Evolutionary conservation across 2,797 vertebrate genomes (phyloP), one percentile per base, ranked within the genome.

Genomic region (Nothura maculosa): DNA sequence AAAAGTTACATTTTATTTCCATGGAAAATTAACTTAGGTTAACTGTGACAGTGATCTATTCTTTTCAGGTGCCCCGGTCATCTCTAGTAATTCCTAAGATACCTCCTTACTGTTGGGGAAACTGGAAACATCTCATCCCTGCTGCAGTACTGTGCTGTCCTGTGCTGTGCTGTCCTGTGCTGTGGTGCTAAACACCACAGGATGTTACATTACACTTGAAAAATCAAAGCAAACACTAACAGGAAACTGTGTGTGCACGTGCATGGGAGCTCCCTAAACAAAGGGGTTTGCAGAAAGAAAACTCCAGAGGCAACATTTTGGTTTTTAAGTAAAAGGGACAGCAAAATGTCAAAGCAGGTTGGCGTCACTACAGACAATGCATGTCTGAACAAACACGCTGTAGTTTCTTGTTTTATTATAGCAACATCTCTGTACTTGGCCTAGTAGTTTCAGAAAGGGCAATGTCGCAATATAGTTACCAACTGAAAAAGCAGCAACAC

Each of bases 301-400:
- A 64, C 54, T 89, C 93, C 2, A 0, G 72, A 86, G 88, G 95
- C 88, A 91, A 78, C 9, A 3, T 54, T 85, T 81, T 61, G 48
- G 88, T 91, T 92, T 72, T 91, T 89, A 90, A 1, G 1, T 42
- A 82, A 83, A 90, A 85, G 12, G 19, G 55, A 81, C 11, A 80
- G 81, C 40, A 77, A 88, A 83, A 52, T 24, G 21, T 58, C 66
- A 67, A 30, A 62, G 32, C 36, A 89, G 86, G 8, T 2, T 96
- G 81, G 85, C 91, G 87, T 54, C 78, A 74, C 62, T 80, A 72
- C 69, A 94, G 61, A 86, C 75, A 20, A 14, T 77, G 72, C 94
- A 20, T 66, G 90, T 81, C 86, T 78, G 58, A 92, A 93, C 92
- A 95, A 80, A 88, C 40, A 76, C 0, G 7, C 75, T 43, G 61